Conservation (phyloP, 2,888 invertebrate species). For the Entomobrya proxima region DNA sequence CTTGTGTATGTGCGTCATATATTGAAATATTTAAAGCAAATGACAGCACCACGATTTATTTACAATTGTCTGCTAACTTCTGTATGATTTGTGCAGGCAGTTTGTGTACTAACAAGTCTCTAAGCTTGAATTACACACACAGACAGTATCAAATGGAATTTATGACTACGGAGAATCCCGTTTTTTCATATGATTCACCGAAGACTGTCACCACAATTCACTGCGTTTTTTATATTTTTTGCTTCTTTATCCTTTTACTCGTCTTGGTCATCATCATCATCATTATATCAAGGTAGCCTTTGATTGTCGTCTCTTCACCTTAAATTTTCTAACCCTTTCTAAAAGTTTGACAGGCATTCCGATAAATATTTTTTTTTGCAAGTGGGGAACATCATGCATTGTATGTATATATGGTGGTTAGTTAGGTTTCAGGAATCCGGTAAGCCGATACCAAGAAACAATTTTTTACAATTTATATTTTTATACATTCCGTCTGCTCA, state of each 20-base stretch:
- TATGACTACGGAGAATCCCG: conserved; percentile 35
- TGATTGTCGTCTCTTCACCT: neutral
- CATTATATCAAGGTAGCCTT: neutral
- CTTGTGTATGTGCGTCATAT: no score
- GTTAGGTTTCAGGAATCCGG: neutral
- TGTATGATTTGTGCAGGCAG: no score
- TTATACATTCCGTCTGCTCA: neutral
- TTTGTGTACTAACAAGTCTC: no score
- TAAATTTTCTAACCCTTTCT: neutral
- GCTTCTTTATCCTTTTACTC: neutral
- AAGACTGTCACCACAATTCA: neutral
- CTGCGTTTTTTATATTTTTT: conserved; percentile 20
- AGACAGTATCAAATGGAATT: conserved; percentile 1
- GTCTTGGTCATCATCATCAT: neutral
- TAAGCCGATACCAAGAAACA: neutral
- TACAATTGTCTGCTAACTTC: no score
- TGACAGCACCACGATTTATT: no score
- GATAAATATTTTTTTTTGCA: no score
- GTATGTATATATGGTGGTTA: no score
- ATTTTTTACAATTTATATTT: neutral
- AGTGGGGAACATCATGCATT: neutral
- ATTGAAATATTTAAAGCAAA: no score
- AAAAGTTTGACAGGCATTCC: neutral
- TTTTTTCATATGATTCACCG: conserved; percentile 28
- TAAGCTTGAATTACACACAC: neutral